Conservation (phyloP, 2,113 vertebrate species). For the Isichthys henryi region DNA sequence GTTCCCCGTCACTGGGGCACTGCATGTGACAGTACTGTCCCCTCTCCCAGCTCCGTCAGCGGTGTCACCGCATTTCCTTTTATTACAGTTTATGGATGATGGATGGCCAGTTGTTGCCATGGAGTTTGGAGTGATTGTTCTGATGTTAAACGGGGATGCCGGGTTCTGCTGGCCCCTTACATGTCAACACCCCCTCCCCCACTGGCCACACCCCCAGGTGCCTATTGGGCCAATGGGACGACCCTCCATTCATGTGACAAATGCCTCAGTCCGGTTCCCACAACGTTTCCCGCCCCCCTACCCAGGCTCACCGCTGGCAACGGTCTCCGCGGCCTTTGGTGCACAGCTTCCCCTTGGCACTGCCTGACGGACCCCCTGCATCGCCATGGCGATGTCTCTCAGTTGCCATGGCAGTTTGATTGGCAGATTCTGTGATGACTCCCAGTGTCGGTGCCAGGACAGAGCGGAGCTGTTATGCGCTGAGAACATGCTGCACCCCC, state of each 20-base stretch:
- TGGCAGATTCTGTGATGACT: constrained; percentile 54
- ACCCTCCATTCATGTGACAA: constrained; percentile 42
- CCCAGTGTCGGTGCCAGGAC: constrained; percentile 12
- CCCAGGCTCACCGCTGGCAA: constrained; percentile 19
- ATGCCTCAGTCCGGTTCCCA: constrained; percentile 44
- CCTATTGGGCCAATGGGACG: constrained; percentile 32
- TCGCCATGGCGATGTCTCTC: constrained; percentile 41
- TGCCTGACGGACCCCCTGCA: constrained; percentile 41
- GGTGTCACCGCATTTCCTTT: background rate
- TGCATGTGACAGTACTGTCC: background rate
- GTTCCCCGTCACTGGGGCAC: background rate
- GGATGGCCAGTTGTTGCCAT: constrained; percentile 44
- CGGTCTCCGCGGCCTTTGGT: constrained; percentile 45
- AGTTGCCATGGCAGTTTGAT: constrained; percentile 51
- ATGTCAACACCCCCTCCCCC: background rate
- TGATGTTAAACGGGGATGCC: constrained; percentile 16
- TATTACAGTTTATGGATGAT: constrained; percentile 32
- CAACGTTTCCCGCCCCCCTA: constrained; percentile 36
- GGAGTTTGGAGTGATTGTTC: constrained; percentile 41
- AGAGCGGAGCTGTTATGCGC: background rate
- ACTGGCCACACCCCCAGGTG: constrained; percentile 37
- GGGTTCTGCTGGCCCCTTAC: background rate
- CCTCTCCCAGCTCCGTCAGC: background rate
- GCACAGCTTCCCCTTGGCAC: constrained; percentile 62
- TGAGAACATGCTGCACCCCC: constrained; percentile 1